These are phyloP conservation scores for Automeris io DNA, from an alignment of 2,888 invertebrate genomes.

Conservation along the genomic window DNA sequence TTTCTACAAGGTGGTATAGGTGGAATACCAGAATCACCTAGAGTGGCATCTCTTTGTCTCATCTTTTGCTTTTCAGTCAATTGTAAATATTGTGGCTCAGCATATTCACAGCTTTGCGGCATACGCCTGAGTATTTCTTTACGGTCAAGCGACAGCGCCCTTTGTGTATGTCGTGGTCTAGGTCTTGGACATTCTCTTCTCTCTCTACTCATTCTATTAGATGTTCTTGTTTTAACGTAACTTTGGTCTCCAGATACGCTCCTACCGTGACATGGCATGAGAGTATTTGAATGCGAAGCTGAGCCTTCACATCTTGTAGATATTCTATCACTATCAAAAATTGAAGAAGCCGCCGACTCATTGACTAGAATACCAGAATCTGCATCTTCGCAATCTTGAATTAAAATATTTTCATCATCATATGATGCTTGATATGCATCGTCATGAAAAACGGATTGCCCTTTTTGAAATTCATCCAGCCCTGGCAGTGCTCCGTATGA, in stretches of 20 bases:
- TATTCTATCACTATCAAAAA: conserved; percentile 76
- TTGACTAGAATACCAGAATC: conserved; percentile 87
- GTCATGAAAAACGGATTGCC: conserved; percentile 79
- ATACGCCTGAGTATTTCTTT: conserved; percentile 71
- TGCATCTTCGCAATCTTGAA: conserved; percentile 82
- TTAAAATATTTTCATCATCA: conserved; percentile 72
- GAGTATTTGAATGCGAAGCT: conserved; percentile 57
- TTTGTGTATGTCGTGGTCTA: conserved; percentile 60
- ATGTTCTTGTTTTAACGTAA: conserved; percentile 50
- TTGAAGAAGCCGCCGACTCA: conserved; percentile 82
- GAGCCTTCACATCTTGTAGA: conserved; percentile 74
- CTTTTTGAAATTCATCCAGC: conserved; percentile 81
- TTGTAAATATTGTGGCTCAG: conserved; percentile 64
- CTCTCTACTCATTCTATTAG: conserved; percentile 61
- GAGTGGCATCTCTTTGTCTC: conserved; percentile 60
- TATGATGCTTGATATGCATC: conserved; percentile 69
- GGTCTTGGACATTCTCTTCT: conserved; percentile 49
- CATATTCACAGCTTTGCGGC: conserved; percentile 56
- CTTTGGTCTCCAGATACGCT: conserved; percentile 72
- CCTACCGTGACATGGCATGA: conserved; percentile 59
- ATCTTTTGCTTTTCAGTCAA: conserved; percentile 70
- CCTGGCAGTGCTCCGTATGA: conserved; percentile 86
- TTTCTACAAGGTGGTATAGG: conserved; percentile 69
- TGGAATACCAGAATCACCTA: conserved; percentile 61
- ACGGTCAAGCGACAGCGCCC: conserved; percentile 74